Percentiles rank a stretch among this genome's conserved stretches.
Evolutionary conservation across 1,140 invertebrate species (phyloP).

Genomic region (Nautilus pompilius): DNA sequence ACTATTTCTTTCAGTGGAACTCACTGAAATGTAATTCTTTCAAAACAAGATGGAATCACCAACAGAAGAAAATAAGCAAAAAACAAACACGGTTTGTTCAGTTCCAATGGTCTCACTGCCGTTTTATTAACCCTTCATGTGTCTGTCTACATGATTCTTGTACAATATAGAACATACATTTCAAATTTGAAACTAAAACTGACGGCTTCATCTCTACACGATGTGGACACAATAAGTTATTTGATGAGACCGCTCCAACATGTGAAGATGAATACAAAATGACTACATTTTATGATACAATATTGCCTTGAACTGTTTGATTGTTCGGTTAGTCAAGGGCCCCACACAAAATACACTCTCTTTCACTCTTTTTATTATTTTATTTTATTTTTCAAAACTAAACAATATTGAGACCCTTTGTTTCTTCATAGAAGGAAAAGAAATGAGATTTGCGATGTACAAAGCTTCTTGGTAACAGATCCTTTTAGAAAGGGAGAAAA

Average conservation of each 20-base stretch:
- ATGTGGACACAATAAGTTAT: conserved; percentile 7
- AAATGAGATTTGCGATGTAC: conserved; percentile 7
- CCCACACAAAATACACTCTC: not conserved
- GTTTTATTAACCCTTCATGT: conserved; percentile 3
- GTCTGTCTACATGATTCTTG: not conserved
- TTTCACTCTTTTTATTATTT: conserved; percentile 1
- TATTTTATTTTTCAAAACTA: not conserved
- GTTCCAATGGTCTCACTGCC: conserved; percentile 5
- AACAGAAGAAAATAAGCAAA: no score
- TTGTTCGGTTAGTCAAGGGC: not conserved
- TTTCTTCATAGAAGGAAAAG: not conserved
- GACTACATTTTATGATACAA: conserved; percentile 6
- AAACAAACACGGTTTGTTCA: no score
- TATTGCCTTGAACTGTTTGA: conserved; percentile 4
- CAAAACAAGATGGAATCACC: no score
- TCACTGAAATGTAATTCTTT: no score
- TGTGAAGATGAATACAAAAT: conserved; percentile 6
- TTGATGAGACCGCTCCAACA: conserved; percentile 5
- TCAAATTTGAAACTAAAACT: conserved; percentile 7
- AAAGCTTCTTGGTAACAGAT: conserved; percentile 3
- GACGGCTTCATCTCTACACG: conserved; percentile 5
- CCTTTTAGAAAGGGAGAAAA: not conserved
- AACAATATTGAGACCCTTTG: conserved; percentile 1
- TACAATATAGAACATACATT: conserved; percentile 8
- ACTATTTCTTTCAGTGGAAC: no score